These are phyloP conservation scores for Hylia prasina DNA, from an alignment of 2,113 vertebrate genomes.

Conservation along the genomic window DNA sequence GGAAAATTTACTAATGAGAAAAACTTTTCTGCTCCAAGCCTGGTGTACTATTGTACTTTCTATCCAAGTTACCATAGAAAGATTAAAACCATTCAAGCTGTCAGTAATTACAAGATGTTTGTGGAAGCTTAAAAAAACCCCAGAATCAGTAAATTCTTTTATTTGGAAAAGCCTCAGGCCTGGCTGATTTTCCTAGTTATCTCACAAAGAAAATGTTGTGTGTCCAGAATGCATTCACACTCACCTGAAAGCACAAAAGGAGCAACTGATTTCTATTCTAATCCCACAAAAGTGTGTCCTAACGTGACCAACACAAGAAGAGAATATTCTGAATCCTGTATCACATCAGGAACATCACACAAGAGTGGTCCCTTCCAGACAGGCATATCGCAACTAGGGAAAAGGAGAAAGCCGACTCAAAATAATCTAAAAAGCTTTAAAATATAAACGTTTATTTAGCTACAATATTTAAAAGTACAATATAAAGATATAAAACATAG, in stretches of 20 bases:
- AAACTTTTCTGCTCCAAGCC: not conserved
- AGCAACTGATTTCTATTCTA: not conserved
- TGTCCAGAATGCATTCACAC: not conserved
- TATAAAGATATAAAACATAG: constrained; percentile 41
- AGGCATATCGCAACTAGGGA: not conserved
- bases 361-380: not conserved
- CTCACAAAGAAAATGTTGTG: not conserved
- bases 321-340: not conserved
- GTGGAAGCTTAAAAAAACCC: not conserved
- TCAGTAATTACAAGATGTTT: not conserved
- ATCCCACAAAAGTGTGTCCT: not conserved
- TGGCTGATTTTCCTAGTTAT: not conserved
- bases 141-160: not conserved
- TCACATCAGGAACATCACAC: not conserved
- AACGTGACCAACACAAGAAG: not conserved
- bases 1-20: not conserved
- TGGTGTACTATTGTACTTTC: not conserved
- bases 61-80: not conserved
- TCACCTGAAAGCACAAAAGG: not conserved
- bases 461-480: constrained; percentile 54
- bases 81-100: not conserved
- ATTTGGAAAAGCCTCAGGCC: not conserved
- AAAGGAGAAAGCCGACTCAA: not conserved
- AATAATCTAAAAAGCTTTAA: constrained; percentile 26
- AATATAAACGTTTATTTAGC: constrained; percentile 65